These are phyloP conservation scores for Selene dorsalis DNA, from an alignment of 2,797 vertebrate genomes.

Conservation along the genomic window DNA sequence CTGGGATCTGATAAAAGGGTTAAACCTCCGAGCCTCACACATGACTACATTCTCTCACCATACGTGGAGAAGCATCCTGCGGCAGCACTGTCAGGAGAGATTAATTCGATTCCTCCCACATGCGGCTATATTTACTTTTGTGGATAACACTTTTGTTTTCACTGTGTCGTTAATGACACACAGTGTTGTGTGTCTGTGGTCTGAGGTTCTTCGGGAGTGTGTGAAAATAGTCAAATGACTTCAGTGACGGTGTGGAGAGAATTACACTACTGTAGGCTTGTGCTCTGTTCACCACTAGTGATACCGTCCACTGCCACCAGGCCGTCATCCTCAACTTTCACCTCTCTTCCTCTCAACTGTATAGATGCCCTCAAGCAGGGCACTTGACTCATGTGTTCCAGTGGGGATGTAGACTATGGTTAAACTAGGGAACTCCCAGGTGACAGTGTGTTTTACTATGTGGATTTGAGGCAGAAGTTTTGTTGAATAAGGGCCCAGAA, in stretches of 20 bases:
- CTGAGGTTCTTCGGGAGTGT: neutral
- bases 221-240: conserved; percentile 18
- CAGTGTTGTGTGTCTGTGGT: neutral
- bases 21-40: neutral
- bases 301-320: conserved; percentile 3
- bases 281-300: neutral
- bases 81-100: conserved; percentile 11
- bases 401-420: conserved; percentile 16
- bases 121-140: conserved; percentile 27
- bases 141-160: conserved; percentile 33
- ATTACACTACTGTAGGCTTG: neutral
- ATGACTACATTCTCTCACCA: neutral
- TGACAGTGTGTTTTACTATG: conserved; percentile 12
- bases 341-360: conserved; percentile 1
- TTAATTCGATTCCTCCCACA: conserved; percentile 18
- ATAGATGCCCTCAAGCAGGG: conserved; percentile 33
- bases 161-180: conserved; percentile 24
- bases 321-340: conserved; percentile 34
- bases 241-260: neutral
- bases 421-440: conserved; percentile 25
- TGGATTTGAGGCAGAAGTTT: neutral
- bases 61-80: conserved; percentile 4
- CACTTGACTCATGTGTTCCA: conserved; percentile 35
- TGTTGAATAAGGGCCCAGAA: neutral
- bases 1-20: neutral